Evolutionary conservation across 2,797 vertebrate species (phyloP).

Genomic region (Tamandua tetradactyla): DNA sequence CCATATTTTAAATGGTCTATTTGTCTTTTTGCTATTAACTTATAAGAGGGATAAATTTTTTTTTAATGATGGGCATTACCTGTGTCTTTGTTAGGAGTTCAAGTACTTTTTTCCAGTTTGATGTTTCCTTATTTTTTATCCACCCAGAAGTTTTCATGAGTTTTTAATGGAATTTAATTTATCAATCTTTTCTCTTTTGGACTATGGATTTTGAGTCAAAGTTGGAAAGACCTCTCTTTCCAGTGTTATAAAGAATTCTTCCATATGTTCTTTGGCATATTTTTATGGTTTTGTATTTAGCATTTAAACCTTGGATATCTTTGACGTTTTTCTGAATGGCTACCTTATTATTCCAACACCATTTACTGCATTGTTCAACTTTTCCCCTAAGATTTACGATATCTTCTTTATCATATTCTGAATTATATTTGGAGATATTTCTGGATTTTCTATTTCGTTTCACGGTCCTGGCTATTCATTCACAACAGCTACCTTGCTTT

Average conservation of each 20-base stretch:
- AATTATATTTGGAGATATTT: too few relatives aligned
- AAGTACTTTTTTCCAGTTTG: not conserved
- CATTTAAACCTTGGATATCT: not conserved
- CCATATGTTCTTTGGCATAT: not conserved
- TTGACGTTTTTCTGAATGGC: slow-evolving; percentile 7
- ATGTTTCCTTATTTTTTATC: not conserved
- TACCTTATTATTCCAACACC: not conserved
- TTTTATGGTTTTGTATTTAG: not conserved
- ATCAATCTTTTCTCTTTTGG: not conserved
- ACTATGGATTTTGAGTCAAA: slow-evolving; percentile 21
- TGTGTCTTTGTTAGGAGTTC: not conserved
- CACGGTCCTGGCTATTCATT: not conserved
- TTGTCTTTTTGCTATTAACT: too few relatives aligned
- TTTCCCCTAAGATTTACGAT: not conserved
- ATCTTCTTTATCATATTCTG: not conserved
- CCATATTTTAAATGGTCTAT: too few relatives aligned
- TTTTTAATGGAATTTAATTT: slow-evolving; percentile 1
- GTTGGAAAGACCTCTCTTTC: not conserved
- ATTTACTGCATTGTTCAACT: not conserved
- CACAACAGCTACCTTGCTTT: not conserved
- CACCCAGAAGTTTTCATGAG: not conserved
- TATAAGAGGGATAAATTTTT: not conserved
- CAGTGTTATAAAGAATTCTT: not conserved
- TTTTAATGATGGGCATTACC: not conserved
- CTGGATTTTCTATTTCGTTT: not conserved